phyloP scores from a whole-genome alignment of 2,113 vertebrate species.

The Petaurus breviceps region DNA sequence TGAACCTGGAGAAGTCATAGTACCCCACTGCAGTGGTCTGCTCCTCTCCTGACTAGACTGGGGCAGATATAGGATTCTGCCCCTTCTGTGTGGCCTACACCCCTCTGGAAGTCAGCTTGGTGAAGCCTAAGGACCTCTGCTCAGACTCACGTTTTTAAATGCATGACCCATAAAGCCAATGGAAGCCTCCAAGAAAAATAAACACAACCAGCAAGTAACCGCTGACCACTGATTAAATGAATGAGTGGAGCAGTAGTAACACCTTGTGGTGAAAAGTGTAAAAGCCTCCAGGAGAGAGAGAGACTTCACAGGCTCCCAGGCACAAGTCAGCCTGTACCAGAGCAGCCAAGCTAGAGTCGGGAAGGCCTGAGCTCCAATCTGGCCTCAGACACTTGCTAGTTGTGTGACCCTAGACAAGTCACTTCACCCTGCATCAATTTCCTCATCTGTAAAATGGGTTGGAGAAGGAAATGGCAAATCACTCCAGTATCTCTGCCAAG shows the following conservation, averaged over 20 bases:
- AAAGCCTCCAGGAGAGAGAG: background rate
- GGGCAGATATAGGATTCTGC: background rate
- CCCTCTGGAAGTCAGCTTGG: background rate
- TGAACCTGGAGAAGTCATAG: background rate
- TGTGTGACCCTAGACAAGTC: background rate
- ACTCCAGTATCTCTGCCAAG: background rate
- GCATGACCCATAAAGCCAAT: background rate
- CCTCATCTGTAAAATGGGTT: background rate
- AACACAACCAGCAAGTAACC: background rate
- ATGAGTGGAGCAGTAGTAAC: background rate
- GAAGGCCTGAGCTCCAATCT: background rate
- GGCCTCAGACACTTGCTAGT: background rate
- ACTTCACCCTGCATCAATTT: background rate
- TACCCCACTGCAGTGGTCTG: background rate
- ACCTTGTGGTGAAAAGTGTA: background rate
- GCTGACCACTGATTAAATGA: background rate
- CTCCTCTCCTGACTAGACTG: background rate
- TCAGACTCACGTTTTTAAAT: background rate
- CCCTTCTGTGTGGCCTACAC: background rate
- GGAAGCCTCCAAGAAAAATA: background rate
- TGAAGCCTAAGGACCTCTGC: background rate
- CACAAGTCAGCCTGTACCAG: background rate
- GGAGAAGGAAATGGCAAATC: background rate
- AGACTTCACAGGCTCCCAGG: background rate
- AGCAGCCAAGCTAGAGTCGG: background rate